Conservation (phyloP, 2,888 invertebrate species). For the Villa cingulata region DNA sequence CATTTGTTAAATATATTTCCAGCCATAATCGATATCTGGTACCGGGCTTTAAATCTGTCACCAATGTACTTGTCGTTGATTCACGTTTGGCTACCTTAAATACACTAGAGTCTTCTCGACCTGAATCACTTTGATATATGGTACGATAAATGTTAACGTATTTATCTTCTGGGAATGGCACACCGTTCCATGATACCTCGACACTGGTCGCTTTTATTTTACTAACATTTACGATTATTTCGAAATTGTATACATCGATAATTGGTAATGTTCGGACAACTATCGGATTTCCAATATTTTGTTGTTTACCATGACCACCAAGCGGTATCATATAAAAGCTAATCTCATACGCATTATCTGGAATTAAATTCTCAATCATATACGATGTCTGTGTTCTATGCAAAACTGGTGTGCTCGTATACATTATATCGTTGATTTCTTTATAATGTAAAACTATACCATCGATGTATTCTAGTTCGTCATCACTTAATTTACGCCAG, state of each 20-base stretch:
- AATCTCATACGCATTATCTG: constrained; percentile 68
- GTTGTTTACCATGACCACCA: constrained; percentile 61
- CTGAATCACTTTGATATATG: constrained; percentile 62
- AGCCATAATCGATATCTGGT: constrained; percentile 77
- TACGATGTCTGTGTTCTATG: constrained; percentile 68
- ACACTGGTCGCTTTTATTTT: constrained; percentile 63
- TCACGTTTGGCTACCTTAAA: constrained; percentile 65
- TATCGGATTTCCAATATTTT: constrained; percentile 55
- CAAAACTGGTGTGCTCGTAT: constrained; percentile 70
- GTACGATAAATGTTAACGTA: constrained; percentile 81
- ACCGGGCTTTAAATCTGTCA: constrained; percentile 58
- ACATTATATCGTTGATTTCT: constrained; percentile 67
- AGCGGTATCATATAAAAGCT: constrained; percentile 75
- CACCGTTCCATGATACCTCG: constrained; percentile 68
- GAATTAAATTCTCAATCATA: constrained; percentile 61
- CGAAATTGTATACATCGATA: constrained; percentile 69
- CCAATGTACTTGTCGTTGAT: constrained; percentile 49
- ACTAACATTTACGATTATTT: constrained; percentile 60
- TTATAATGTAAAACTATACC: constrained; percentile 79
- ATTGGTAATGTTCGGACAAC: constrained; percentile 56
- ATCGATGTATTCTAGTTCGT: constrained; percentile 72
- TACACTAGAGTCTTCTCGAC: constrained; percentile 56
- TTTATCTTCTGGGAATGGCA: constrained; percentile 79
- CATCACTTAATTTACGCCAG: constrained; percentile 70
- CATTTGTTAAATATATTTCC: constrained; percentile 79